Conservation (phyloP, 2,888 invertebrate species). For the Coecobrya sp. region DNA sequence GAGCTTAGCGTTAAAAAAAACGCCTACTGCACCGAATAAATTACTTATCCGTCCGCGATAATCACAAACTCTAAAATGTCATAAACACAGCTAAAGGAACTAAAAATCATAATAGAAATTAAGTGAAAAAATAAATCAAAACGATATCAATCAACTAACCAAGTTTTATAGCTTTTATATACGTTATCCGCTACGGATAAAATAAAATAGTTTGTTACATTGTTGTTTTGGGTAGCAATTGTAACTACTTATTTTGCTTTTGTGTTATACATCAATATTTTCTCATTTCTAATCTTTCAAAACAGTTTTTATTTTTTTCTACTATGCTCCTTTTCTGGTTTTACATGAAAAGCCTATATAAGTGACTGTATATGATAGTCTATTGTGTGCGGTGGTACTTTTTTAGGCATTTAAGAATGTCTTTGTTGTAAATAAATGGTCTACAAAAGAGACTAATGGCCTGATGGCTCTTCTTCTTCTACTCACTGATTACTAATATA, state of each 20-base stretch:
- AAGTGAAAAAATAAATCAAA: neutral
- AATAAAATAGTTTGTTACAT: too few relatives aligned
- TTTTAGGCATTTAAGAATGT: constrained; percentile 10
- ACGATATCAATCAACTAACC: constrained; percentile 11
- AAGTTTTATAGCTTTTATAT: neutral
- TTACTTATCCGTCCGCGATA: neutral
- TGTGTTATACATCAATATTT: neutral
- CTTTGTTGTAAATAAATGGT: constrained; percentile 70
- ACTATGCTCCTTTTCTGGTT: constrained; percentile 31
- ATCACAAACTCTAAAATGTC: neutral
- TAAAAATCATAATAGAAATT: neutral
- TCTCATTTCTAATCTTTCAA: neutral
- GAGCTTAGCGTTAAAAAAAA: constrained; percentile 21
- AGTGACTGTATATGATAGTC: neutral
- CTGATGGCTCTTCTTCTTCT: neutral
- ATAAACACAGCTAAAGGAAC: too few relatives aligned
- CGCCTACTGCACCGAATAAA: neutral
- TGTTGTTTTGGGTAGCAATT: too few relatives aligned
- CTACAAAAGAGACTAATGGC: constrained; percentile 37
- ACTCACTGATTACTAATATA: constrained; percentile 15
- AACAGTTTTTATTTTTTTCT: constrained; percentile 20
- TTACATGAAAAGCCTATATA: neutral
- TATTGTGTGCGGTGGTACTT: constrained; percentile 32
- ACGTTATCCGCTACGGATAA: neutral
- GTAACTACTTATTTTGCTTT: neutral